These are phyloP conservation scores for Diarsia brunnea DNA, from an alignment of 2,888 invertebrate species.

Conservation along the genomic window DNA sequence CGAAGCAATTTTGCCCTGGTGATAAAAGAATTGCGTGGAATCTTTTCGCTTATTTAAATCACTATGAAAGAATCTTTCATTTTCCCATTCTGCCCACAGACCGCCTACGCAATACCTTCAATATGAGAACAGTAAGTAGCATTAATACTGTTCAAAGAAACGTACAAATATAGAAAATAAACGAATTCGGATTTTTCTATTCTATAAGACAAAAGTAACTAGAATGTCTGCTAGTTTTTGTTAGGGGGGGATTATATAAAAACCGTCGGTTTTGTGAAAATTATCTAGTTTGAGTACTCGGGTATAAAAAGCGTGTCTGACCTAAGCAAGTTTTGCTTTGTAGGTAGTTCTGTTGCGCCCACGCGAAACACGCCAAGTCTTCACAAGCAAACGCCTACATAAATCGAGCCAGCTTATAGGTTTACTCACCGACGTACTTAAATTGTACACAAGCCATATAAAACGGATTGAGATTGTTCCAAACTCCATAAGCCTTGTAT, in stretches of 20 bases:
- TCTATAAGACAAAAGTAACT: constrained; percentile 5
- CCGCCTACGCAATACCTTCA: constrained; percentile 36
- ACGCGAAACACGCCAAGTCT: constrained; percentile 43
- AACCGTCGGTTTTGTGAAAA: constrained; percentile 27
- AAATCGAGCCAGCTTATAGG: constrained; percentile 29
- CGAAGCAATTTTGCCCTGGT: background rate
- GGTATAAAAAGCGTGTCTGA: constrained; percentile 38
- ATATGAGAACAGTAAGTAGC: constrained; percentile 37
- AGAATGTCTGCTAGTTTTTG: constrained; percentile 5
- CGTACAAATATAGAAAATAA: constrained; percentile 24
- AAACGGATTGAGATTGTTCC: constrained; percentile 13
- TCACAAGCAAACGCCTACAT: constrained; percentile 19
- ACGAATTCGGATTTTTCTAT: constrained; percentile 7
- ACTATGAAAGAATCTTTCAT: constrained; percentile 35
- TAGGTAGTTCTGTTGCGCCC: constrained; percentile 4
- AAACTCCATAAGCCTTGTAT: constrained; percentile 4
- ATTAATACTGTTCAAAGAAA: constrained; percentile 30
- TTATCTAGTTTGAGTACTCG: constrained; percentile 30
- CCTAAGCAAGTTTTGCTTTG: constrained; percentile 37
- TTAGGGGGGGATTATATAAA: constrained; percentile 15
- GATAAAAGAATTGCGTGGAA: constrained; percentile 32
- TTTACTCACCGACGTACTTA: constrained; percentile 26
- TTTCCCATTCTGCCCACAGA: constrained; percentile 34
- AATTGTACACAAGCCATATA: constrained; percentile 22
- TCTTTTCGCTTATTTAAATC: constrained; percentile 37